phyloP scores from a whole-genome alignment of 2,888 invertebrate genomes.

The Drosophila bunnanda region DNA sequence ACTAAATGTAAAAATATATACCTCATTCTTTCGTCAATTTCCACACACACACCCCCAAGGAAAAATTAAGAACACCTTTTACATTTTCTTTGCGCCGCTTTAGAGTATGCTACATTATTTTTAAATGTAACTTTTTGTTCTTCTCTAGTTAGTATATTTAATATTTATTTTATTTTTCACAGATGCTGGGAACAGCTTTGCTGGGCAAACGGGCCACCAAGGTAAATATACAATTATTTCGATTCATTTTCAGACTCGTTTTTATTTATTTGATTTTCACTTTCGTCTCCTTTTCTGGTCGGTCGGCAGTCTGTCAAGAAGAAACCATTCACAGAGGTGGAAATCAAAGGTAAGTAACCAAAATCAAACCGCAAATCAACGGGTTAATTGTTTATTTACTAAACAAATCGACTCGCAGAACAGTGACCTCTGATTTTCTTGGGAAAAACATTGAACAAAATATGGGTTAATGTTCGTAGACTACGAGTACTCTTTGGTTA shows the following conservation, averaged over 20 bases:
- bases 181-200: conserved; percentile 85
- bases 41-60: not conserved
- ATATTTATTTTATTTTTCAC: conserved; percentile 38
- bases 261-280: conserved; percentile 46
- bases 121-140: not conserved
- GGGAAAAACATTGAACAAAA: conserved; percentile 7
- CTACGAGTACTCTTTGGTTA: not conserved
- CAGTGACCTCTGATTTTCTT: conserved; percentile 34
- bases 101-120: conserved; percentile 56
- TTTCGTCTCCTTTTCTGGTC: conserved; percentile 33
- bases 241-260: not conserved
- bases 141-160: conserved; percentile 8
- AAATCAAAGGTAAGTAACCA: conserved; percentile 82
- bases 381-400: conserved; percentile 13
- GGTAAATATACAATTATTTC: conserved; percentile 64
- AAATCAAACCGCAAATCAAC: conserved; percentile 30
- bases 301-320: conserved; percentile 83
- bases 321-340: conserved; percentile 85
- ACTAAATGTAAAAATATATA: conserved; percentile 33
- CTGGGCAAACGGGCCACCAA: conserved; percentile 84
- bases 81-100: conserved; percentile 32
- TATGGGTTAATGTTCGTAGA: conserved; percentile 13
- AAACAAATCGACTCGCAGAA: conserved; percentile 11
- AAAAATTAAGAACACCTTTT: not conserved
- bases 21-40: conserved; percentile 6